Base-by-base conservation (phyloP, 2,113 vertebrate species). In the Oostethus manadensis region DNA sequence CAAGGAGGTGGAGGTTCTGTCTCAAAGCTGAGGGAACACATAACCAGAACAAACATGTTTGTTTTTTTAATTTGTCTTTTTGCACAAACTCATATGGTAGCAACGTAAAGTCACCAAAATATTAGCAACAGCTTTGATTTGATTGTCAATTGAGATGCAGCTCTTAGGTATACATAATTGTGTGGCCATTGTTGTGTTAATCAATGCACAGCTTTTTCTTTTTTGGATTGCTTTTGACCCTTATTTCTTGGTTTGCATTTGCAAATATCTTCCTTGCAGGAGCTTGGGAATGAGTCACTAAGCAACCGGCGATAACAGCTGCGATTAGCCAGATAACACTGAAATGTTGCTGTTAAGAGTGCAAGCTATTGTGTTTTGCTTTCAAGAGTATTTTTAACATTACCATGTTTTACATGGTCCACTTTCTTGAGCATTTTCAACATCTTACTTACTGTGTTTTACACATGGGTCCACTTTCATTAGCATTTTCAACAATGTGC, bases 171-270 rank as follows among this genome's bases (percentile, higher is more conserved):
- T 14, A 11, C 38, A 10, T 42, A 42, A 42, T 42, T 10, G 13
- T 42, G 38, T 40, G 9, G 38, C 1, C 38, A 11, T 40, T 40
- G 38, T 42, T 40, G 38, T 1, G 38, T 42, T 10, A 13, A 13
- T 42, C 38, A 42, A 14, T 13, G 11, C 38, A 42, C 38, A 42
- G 11, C 0, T 42, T 42, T 40, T 40, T 40, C 14, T 40, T 40
- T 3, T 29, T 3, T 33, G 2, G 51, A 76, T 54, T 73, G 66
- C 77, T 77, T 73, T 66, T 71, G 8, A 16, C 53, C 47, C 49
- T 8, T 63, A 63, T 76, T 67, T 57, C 47, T 54, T 56, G 23
- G 55, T 83, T 77, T 85, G 76, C 74, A 78, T 74, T 80, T 78
- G 74, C 68, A 78, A 80, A 80, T 71, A 63, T 11, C 3, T 40